phyloP scores from a whole-genome alignment of 2,888 invertebrate genomes.

The Sialis fuliginosa region DNA sequence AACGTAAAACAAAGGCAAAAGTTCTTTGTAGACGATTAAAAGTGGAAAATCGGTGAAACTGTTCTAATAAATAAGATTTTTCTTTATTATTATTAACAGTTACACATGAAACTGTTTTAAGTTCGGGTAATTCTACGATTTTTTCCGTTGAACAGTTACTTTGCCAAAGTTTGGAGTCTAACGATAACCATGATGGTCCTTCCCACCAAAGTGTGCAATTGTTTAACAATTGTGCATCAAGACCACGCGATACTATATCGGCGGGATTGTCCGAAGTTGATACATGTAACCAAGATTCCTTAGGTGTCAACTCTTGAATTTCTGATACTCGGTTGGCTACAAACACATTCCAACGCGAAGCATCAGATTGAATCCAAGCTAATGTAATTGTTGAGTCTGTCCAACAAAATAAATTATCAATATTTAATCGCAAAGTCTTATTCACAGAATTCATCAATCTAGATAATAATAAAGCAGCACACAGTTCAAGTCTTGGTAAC shows the following conservation, averaged over 20 bases:
- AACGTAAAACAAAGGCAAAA: background rate
- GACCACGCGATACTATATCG: background rate
- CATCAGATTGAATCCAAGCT: background rate
- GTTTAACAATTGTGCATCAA: background rate
- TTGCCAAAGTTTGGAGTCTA: background rate
- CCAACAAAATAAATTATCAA: background rate
- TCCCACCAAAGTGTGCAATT: background rate
- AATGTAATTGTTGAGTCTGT: background rate
- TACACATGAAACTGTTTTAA: background rate
- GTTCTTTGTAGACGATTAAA: background rate
- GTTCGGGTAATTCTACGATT: background rate
- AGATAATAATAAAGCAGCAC: background rate
- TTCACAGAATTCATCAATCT: background rate
- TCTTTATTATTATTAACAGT: background rate
- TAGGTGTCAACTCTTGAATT: background rate
- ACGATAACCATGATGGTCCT: background rate
- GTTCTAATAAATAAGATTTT: background rate
- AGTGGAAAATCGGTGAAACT: background rate
- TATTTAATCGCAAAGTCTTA: background rate
- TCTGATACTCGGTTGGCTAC: background rate
- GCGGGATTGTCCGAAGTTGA: background rate
- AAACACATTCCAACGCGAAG: background rate
- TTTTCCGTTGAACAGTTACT: background rate
- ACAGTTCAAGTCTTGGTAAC: background rate
- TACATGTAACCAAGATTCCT: background rate